Percentiles rank a stretch among this genome's conserved stretches.
Evolutionary conservation across 2,888 invertebrate genomes (phyloP).

Genomic region (Thecophora atra): DNA sequence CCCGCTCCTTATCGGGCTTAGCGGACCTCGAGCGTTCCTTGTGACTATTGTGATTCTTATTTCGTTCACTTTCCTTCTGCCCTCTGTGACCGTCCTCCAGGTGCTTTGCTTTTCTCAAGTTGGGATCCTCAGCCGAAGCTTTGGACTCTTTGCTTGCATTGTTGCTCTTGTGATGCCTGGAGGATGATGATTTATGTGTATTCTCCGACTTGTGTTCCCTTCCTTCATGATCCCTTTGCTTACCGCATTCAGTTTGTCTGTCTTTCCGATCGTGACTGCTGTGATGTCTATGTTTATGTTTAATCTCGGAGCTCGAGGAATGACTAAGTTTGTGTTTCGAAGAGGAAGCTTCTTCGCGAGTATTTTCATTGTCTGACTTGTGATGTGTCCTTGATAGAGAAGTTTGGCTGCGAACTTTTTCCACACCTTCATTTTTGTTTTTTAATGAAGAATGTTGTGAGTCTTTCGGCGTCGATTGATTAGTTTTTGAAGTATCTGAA

Average conservation of each 20-base stretch:
- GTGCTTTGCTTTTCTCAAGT: background rate
- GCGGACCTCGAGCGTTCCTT: conserved; percentile 19
- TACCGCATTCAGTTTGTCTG: conserved; percentile 25
- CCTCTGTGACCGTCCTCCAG: background rate
- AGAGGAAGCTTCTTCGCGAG: conserved; percentile 21
- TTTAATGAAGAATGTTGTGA: conserved; percentile 22
- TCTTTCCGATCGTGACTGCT: conserved; percentile 40
- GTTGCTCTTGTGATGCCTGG: conserved; percentile 26
- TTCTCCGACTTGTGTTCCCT: conserved; percentile 46
- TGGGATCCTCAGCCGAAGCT: conserved; percentile 6
- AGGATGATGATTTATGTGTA: conserved; percentile 38
- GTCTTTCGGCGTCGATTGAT: conserved; percentile 28
- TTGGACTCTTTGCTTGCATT: conserved; percentile 1
- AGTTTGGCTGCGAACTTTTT: conserved; percentile 30
- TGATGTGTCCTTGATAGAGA: conserved; percentile 31
- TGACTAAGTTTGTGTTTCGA: conserved; percentile 49
- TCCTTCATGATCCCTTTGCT: conserved; percentile 32
- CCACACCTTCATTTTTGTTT: conserved; percentile 26
- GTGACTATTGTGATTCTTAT: background rate
- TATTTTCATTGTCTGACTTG: conserved; percentile 26
- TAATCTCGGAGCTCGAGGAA: conserved; percentile 44
- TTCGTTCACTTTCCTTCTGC: background rate
- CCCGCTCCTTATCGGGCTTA: conserved; percentile 40
- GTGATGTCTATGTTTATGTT: conserved; percentile 45
- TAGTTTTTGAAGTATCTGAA: conserved; percentile 25